Base-by-base conservation (phyloP, 2,797 vertebrate genomes). In the Darevskia mixta region DNA sequence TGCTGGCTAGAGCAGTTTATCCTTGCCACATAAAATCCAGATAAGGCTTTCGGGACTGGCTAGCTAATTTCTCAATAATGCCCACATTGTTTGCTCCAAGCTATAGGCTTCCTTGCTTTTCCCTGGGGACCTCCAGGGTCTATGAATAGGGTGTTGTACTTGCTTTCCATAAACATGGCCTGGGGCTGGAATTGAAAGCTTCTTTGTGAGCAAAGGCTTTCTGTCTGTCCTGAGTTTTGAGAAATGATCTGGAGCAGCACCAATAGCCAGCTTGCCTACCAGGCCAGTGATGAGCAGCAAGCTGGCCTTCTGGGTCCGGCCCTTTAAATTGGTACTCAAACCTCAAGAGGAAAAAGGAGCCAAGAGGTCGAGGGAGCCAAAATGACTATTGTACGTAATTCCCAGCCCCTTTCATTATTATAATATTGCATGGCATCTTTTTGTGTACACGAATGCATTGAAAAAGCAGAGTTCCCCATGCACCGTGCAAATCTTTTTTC, bases 331-430 rank as follows among this genome's bases (percentile, higher is more conserved):
- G 27, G 27, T 27, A 81, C 15, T 81, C 27, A 43, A 3, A 49
- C 67, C 69, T 45, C 45, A 79, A 66, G 17, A 8, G n/a, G 27
- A 8, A 45, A 18, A 25, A 23, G 61, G 32, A 41, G 45, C 15
- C 23, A 27, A 72, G n/a, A n/a, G 23, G 20, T 66, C 8, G 15
- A 18, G 10, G 76, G 69, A 78, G 32, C 77, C 20, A 79, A 55
- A 66, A 4, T 13, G 66, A n/a, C 3, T 45, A 90, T 23, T 80
- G 82, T 9, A 87, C 92, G 89, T 91, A 71, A 73, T 55, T 5
- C 79, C 64, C 45, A 29, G 49, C 49, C 49, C 49, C 49, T 55
- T 55, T 55, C 49, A 55, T 55, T 55, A 41, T 38, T 75, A 55
- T 49, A 58, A 64, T 43, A 83, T 72, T 55, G 43, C 27, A 49